phyloP scores from a whole-genome alignment of 2,797 vertebrate genomes.

The Thalassophryne amazonica region DNA sequence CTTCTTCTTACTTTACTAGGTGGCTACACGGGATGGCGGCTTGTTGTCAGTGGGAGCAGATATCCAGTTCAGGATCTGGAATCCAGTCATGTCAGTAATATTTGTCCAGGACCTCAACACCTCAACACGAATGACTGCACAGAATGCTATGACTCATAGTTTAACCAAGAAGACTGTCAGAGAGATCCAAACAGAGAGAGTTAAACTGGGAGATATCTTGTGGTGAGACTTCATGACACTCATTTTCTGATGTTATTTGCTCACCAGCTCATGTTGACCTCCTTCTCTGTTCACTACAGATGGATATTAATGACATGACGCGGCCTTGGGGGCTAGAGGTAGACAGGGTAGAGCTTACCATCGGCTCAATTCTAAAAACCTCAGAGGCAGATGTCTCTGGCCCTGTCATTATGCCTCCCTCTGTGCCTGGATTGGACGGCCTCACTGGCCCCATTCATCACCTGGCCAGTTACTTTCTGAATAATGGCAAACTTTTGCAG shows the following conservation, averaged over 20 bases:
- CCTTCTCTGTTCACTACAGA: slow-evolving; percentile 55
- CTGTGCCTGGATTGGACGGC: slow-evolving; percentile 73
- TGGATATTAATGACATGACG: slow-evolving; percentile 89
- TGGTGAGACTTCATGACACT: slow-evolving; percentile 69
- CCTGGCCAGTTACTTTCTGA: slow-evolving; percentile 82
- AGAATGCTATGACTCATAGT: slow-evolving; percentile 83
- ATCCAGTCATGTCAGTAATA: slow-evolving; percentile 86
- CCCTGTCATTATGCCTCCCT: slow-evolving; percentile 51
- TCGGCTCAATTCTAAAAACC: slow-evolving; percentile 80
- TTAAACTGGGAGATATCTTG: slow-evolving; percentile 84
- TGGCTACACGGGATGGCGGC: slow-evolving; percentile 82
- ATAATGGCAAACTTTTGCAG: slow-evolving; percentile 32
- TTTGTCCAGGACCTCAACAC: slow-evolving; percentile 86
- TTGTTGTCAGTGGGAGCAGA: slow-evolving; percentile 85
- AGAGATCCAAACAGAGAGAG: slow-evolving; percentile 84
- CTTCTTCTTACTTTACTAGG: slow-evolving; percentile 68
- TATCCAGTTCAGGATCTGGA: slow-evolving; percentile 90
- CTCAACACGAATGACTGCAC: slow-evolving; percentile 85
- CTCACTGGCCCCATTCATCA: slow-evolving; percentile 82
- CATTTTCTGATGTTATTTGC: neutral
- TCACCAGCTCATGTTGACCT: neutral
- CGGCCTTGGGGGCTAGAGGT: slow-evolving; percentile 89
- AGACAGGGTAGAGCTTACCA: slow-evolving; percentile 84
- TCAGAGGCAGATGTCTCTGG: slow-evolving; percentile 59
- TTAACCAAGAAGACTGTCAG: slow-evolving; percentile 80